These are phyloP conservation scores for Clunio marinus DNA, from an alignment of 2,888 invertebrate species.

Conservation along the genomic window DNA sequence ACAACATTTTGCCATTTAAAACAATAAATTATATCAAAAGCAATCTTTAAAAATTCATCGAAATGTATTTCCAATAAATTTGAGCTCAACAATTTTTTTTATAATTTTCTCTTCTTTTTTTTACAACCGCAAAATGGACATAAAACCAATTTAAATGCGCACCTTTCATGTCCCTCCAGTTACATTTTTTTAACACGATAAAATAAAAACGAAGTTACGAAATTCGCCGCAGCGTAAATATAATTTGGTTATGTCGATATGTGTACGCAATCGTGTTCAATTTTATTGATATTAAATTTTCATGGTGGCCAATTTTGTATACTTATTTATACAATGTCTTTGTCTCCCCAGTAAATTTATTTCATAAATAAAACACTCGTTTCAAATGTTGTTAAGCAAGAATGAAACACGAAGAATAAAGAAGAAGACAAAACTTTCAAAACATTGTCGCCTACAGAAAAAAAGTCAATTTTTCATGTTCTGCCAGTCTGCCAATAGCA, in stretches of 20 bases:
- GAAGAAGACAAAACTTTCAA: no score
- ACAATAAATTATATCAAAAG: no score
- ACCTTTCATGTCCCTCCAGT: neutral
- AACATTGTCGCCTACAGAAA: no score
- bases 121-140: conserved; percentile 19
- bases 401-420: no score
- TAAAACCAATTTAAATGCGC: conserved; percentile 33
- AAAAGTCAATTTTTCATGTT: conserved; percentile 19
- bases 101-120: neutral
- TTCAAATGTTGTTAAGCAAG: no score
- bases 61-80: no score
- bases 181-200: neutral
- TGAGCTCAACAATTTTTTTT: conserved; percentile 20
- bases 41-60: no score
- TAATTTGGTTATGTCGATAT: conserved; percentile 26
- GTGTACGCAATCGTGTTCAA: conserved; percentile 12
- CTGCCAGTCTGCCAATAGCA: neutral
- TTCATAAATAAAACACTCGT: no score
- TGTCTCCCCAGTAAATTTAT: neutral
- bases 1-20: no score
- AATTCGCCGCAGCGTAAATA: conserved; percentile 31
- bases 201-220: neutral
- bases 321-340: neutral
- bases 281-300: conserved; percentile 18
- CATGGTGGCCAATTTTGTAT: neutral